Base-by-base conservation (phyloP, 2,113 vertebrate genomes). In the Aptenodytes patagonicus region DNA sequence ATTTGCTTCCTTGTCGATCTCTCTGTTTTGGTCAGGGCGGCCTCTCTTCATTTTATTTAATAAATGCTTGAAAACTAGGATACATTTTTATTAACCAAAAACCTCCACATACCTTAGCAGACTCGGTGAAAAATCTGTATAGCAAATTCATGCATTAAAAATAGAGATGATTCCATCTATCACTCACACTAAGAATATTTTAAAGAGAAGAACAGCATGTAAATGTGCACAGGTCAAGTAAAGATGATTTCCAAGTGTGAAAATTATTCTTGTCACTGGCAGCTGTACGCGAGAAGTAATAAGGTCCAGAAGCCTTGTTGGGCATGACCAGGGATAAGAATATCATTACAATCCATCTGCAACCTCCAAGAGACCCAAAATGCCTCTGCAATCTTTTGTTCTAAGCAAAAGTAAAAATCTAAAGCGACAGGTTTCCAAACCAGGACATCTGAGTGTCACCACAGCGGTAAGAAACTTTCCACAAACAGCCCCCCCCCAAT, bases 221-320 rank as follows among this genome's bases (percentile, higher is more conserved):
- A 76, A 93, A 90, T 6, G 19, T 26, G 10, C 44, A 87, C 46
- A 90, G 89, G 93, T 90, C 81, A 94, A 94, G n/a, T 65, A 94
- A 94, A 95, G 82, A 96, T 73, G 70, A 91, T 90, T 96, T 93
- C 58, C 78, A 94, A 93, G 87, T 7, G 6, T 77, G 79, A 97
- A 95, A 96, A 96, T 93, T 86, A 93, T 93, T 96, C 92, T 66
- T 86, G 90, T 92, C 85, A 73, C 62, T 93, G 90, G 92, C 96
- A 96, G 87, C 87, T 96, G 90, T 90, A 89, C 0, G 19, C 9
- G 66, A 90, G 92, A 95, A 94, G 73, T 49, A 93, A 78, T 49
- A 54, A 62, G 66, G 78, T 79, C 95, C 93, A 95, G 95, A 94
- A 88, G 87, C 75, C 73, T 87, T 73, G 57, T 31, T 0, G 8